Base-by-base conservation (phyloP, 2,888 invertebrate species). In the Drosophila formosana region DNA sequence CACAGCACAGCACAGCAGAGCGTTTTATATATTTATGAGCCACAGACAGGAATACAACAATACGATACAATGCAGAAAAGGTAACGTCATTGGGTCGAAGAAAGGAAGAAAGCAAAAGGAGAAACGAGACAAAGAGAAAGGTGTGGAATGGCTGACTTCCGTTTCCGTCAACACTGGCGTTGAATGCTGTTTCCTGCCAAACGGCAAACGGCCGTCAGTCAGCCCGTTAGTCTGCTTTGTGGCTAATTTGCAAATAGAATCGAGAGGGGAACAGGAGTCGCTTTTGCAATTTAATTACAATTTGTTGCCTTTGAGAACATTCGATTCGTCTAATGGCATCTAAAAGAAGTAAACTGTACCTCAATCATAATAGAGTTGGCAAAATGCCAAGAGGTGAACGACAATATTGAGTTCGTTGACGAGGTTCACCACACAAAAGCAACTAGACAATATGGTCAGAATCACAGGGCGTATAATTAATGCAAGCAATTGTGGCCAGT, bases 241-340 rank as follows among this genome's bases (percentile, higher is more conserved):
- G 69, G 82, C 66, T 88, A 79, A 79, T 79, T 79, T 82, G 72
- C 80, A 88, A 76, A 76, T 82, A 65, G 55, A 51, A 84, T 76
- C 62, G 47, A 66, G 25, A 55, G 32, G 9, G 25, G 11, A 9
- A 0, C 32, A 5, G 9, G 13, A 66, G 13, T 13, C 43, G 53
- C 51, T 52, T 78, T 64, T 37, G 60, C 68, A 66, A 78, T 68
- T 81, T 63, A 75, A 75, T 66, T 66, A 49, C 53, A 37, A 9
- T 55, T 71, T 51, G 26, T 23, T 56, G 32, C 23, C n/a, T 18
- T 39, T 7, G 3, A 26, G 13, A 11, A 32, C 23, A 43, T 26
- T 43, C 23, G 43, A 55, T 55, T 4, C 23, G 13, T 4, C 26
- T n/a, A 13, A 37, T 23, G 8, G 23, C 9, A 55, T 45, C 32